Evolutionary conservation across 2,888 invertebrate species (phyloP).

Genomic region (Rhagium mordax): DNA sequence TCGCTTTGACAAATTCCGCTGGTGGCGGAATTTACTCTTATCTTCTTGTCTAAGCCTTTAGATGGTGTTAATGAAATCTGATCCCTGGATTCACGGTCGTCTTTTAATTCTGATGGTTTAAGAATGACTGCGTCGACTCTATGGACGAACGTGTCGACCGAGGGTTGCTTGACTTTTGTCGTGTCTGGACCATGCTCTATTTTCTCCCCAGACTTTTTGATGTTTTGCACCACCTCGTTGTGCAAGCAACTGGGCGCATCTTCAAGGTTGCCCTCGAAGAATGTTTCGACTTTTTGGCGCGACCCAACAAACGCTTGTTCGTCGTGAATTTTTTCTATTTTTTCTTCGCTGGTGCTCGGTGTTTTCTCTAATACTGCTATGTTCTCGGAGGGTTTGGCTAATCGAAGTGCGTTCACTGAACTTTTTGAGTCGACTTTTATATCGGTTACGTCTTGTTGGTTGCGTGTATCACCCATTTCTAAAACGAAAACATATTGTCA

Average conservation of each 20-base stretch:
- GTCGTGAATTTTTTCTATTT: conserved; percentile 23
- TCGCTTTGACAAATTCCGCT: conserved; percentile 27
- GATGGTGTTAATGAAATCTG: neutral
- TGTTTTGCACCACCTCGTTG: neutral
- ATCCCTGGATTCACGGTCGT: neutral
- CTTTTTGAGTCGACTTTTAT: conserved; percentile 6
- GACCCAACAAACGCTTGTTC: neutral
- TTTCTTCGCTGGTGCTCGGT: conserved; percentile 13
- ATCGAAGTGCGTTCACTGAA: conserved; percentile 22
- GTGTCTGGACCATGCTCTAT: neutral
- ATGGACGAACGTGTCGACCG: neutral
- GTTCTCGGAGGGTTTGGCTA: conserved; percentile 5
- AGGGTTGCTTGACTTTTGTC: neutral
- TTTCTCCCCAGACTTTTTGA: neutral
- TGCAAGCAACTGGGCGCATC: neutral
- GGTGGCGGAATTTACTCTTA: conserved; percentile 30
- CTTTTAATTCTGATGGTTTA: neutral
- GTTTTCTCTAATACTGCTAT: neutral
- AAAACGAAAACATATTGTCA: neutral
- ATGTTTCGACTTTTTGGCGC: conserved; percentile 2
- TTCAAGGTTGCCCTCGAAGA: neutral
- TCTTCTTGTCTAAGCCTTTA: conserved; percentile 12
- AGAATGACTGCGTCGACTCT: neutral
- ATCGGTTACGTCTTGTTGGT: neutral
- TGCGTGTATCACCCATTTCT: conserved; percentile 32